Evolutionary conservation across 2,797 vertebrate species (phyloP).

Genomic region (Salarias fasciatus): DNA sequence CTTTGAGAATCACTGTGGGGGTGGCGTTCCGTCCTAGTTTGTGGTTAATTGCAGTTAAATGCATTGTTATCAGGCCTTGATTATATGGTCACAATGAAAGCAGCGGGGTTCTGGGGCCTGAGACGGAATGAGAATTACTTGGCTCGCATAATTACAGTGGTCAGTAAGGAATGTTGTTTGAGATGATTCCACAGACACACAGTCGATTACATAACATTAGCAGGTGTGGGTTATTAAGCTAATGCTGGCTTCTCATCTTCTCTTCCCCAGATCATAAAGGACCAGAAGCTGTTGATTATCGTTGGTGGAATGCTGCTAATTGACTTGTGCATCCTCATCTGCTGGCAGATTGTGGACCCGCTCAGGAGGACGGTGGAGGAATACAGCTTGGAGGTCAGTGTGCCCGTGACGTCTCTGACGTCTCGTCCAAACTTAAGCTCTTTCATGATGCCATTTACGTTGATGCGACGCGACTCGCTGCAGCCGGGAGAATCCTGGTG

Average conservation of each 20-base stretch:
- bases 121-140: conserved; percentile 28
- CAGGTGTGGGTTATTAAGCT: conserved; percentile 31
- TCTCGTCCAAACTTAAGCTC: conserved; percentile 3
- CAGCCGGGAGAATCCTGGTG: conserved; percentile 24
- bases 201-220: conserved; percentile 28
- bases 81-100: conserved; percentile 40
- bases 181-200: conserved; percentile 27
- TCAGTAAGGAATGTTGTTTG: conserved; percentile 37
- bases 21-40: conserved; percentile 24
- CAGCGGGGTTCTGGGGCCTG: conserved; percentile 27
- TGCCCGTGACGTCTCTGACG: not conserved
- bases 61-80: conserved; percentile 46
- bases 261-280: conserved; percentile 95
- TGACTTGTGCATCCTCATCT: conserved; percentile 98
- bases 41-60: conserved; percentile 53
- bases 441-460: conserved; percentile 17
- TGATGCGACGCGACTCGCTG: conserved; percentile 5
- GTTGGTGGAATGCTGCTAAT: conserved; percentile 99
- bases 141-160: conserved; percentile 44
- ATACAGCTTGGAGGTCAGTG: conserved; percentile 97
- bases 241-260: conserved; percentile 35
- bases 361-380: conserved; percentile 96
- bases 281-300: conserved; percentile 98
- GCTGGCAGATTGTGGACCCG: conserved; percentile 99
- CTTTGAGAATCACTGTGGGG: conserved; percentile 18